A percentile compares a stretch with the other conserved stretches of the same genome.
These are phyloP conservation scores for Leucoraja erinaceus DNA, from an alignment of 2,113 vertebrate species.

Conservation along the genomic window DNA sequence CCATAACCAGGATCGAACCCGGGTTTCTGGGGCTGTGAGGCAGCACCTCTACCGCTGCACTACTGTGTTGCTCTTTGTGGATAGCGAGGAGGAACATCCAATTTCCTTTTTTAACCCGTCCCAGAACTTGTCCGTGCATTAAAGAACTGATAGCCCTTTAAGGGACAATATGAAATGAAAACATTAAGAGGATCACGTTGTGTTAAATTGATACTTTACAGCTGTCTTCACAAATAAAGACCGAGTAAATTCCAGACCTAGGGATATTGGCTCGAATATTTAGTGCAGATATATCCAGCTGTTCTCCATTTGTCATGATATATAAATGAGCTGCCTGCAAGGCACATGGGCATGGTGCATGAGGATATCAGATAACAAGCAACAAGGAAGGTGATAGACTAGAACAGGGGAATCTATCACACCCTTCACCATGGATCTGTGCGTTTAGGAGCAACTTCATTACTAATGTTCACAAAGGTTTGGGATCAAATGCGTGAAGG, in stretches of 20 bases:
- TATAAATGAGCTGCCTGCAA: constrained; percentile 10
- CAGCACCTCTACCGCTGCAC: no score
- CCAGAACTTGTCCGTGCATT: not conserved
- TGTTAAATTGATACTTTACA: constrained; percentile 19
- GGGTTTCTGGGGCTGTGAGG: no score
- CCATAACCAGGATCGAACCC: no score
- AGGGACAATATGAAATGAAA: not conserved
- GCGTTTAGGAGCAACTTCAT: not conserved
- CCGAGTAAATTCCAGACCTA: not conserved
- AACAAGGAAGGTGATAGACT: not conserved
- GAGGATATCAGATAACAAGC: not conserved
- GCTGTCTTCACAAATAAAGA: not conserved
- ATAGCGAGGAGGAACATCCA: not conserved
- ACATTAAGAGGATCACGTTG: not conserved
- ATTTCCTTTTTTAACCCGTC: not conserved
- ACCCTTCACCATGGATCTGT: not conserved
- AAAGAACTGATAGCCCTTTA: not conserved
- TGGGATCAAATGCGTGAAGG: not conserved
- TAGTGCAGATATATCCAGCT: not conserved
- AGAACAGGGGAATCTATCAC: no score
- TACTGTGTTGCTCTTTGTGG: no score
- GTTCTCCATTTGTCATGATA: not conserved
- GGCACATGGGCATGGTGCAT: not conserved
- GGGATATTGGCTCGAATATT: not conserved
- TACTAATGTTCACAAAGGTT: not conserved